Evolutionary conservation across 2,888 invertebrate species (phyloP), one percentile per base, ranked within the genome.

Genomic region (Eilema caniola): DNA sequence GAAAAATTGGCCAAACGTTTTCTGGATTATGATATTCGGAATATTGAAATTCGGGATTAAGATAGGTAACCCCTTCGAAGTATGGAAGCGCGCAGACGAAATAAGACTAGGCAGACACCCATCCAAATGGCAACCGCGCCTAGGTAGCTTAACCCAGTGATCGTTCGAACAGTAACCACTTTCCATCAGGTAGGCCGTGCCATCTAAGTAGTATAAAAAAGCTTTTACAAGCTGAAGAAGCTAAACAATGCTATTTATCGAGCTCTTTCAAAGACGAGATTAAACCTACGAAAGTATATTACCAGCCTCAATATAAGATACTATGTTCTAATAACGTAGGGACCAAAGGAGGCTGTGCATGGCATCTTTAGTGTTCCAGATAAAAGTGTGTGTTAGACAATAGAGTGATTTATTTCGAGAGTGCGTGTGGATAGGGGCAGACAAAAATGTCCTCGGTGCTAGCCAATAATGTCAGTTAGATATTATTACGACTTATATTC

Each of bases 301-400:
- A 28, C n/a, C 53, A n/a, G 53, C n/a, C n/a, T 53, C 47, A 53
- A 53, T 53, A 53, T n/a, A 53, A 10, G n/a, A 53, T n/a, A 53
- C n/a, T n/a, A 53, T 53, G 53, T 53, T 53, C 53, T 8, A n/a
- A 53, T 53, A 53, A 53, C 8, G 53, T n/a, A 20, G n/a, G 20
- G 53, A n/a, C 10, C 8, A n/a, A 2, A 2, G 10, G 53, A 53
- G 53, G n/a, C 53, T 53, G 53, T 14, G 28, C 25, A 2, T 7
- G 25, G 8, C 25, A 25, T 59, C 25, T 59, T 25, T 25, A 28
- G 7, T 59, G 10, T 59, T 24, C 28, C 20, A 59, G 59, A 59
- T 59, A 59, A 59, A 59, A 59, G 59, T 59, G 25, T 59, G 59
- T 16, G 25, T 59, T 7, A 20, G 59, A 59, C 59, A 59, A 59